Percentiles rank a stretch among this genome's conserved stretches.
These are phyloP conservation scores for Diaprepes abbreviatus DNA, from an alignment of 2,888 invertebrate species.

Conservation along the genomic window DNA sequence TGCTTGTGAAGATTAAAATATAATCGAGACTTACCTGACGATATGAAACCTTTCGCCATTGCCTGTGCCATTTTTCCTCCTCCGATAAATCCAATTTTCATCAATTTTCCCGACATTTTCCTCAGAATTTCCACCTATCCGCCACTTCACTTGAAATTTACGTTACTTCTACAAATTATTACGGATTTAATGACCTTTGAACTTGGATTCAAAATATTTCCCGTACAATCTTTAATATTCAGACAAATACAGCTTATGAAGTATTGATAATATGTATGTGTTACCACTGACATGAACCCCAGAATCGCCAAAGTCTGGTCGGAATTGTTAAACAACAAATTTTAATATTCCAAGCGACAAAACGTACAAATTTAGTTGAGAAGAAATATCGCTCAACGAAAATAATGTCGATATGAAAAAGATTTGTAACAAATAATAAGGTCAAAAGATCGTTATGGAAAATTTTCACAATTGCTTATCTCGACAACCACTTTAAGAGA, in stretches of 20 bases:
- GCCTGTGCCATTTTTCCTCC: slow-evolving; percentile 95
- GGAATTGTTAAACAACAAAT: too few species aligned
- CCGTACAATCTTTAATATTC: slow-evolving; percentile 32
- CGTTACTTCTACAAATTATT: slow-evolving; percentile 23
- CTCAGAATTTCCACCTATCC: background rate
- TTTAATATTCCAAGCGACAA: too few species aligned
- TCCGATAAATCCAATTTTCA: slow-evolving; percentile 92
- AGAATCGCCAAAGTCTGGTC: background rate
- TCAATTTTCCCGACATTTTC: slow-evolving; percentile 65
- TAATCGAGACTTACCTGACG: slow-evolving; percentile 78
- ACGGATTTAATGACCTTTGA: background rate
- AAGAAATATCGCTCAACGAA: too few species aligned
- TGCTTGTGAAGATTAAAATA: too few species aligned
- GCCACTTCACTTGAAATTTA: slow-evolving; percentile 34
- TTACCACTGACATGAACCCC: slow-evolving; percentile 6
- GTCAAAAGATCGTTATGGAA: background rate
- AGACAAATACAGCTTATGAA: slow-evolving; percentile 37
- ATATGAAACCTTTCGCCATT: slow-evolving; percentile 89
- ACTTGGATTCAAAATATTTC: slow-evolving; percentile 21
- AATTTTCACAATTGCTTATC: background rate
- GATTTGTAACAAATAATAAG: background rate
- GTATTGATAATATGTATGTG: slow-evolving; percentile 35
- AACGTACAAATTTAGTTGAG: too few species aligned
- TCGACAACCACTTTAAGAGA: background rate
- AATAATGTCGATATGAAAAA: background rate